Evolutionary conservation across 2,113 vertebrate species (phyloP).

Genomic region (Stictonetta naevosa): DNA sequence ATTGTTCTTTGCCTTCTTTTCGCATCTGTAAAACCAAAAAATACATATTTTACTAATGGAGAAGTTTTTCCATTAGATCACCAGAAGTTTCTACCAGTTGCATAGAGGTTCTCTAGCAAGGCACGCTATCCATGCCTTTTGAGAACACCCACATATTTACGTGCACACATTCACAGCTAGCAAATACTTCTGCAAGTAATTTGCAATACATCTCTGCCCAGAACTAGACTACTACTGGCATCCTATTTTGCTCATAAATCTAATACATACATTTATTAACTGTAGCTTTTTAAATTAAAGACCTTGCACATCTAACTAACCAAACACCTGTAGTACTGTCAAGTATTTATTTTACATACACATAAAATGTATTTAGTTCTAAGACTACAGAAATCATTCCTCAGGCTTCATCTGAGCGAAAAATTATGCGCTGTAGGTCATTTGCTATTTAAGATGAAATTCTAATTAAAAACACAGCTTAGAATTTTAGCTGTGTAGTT

Average conservation of each 20-base stretch:
- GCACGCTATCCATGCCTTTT: neutral
- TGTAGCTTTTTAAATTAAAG: neutral
- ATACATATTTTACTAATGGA: neutral
- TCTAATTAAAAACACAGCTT: neutral
- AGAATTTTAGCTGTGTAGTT: neutral
- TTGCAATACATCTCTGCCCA: neutral
- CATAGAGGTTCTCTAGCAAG: neutral
- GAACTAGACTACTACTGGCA: neutral
- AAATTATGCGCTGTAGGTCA: neutral
- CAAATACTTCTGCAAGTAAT: neutral
- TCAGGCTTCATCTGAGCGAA: neutral
- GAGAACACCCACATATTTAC: neutral
- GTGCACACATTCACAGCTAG: rapidly evolving
- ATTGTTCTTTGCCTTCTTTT: slow-evolving; percentile 89
- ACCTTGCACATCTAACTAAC: neutral
- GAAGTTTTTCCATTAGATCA: neutral
- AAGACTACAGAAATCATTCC: neutral
- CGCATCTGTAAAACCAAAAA: slow-evolving; percentile 82
- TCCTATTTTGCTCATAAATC: neutral
- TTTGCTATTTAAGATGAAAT: neutral
- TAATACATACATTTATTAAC: neutral
- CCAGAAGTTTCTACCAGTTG: neutral
- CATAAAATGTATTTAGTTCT: neutral
- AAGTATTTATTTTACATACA: neutral
- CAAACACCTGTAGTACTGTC: neutral